Conservation (phyloP, 2,797 vertebrate genomes). For the Lepus townsendii region DNA sequence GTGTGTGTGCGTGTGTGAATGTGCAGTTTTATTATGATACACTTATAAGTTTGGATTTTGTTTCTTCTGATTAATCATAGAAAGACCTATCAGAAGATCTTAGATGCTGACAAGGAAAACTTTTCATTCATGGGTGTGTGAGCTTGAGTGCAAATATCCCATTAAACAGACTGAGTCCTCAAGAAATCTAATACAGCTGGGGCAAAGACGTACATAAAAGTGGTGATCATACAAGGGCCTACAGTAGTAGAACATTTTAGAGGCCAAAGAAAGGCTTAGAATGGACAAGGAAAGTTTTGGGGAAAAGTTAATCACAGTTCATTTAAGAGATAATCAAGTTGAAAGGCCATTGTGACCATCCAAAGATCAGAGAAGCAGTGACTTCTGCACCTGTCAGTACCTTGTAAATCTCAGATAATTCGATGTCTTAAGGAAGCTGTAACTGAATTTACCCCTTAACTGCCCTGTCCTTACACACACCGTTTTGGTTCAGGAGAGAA, state of each 20-base stretch:
- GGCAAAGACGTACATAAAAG: not conserved
- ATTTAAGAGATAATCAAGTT: not conserved
- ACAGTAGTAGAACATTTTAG: not conserved
- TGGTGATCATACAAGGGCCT: not conserved
- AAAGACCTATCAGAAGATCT: not conserved
- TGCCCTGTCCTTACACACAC: not conserved
- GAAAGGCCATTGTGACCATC: not conserved
- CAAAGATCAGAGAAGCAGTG: not conserved
- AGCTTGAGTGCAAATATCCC: not conserved
- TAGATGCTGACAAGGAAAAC: not conserved
- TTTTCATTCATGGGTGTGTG: not conserved
- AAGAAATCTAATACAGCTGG: not conserved
- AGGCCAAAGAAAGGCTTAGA: not conserved
- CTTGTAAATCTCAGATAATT: not conserved
- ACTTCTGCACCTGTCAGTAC: not conserved
- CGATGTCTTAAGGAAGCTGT: not conserved
- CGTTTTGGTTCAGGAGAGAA: not conserved
- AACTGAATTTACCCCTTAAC: not conserved
- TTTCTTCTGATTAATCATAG: conserved; percentile 22
- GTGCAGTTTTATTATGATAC: not conserved
- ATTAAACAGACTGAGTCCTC: not conserved
- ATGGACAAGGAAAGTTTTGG: not conserved
- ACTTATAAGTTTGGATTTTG: conserved; percentile 38
- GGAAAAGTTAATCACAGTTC: not conserved
- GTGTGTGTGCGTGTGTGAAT: not conserved